Conservation (phyloP, 1,140 invertebrate species). For the Dendrolimus kikuchii region DNA sequence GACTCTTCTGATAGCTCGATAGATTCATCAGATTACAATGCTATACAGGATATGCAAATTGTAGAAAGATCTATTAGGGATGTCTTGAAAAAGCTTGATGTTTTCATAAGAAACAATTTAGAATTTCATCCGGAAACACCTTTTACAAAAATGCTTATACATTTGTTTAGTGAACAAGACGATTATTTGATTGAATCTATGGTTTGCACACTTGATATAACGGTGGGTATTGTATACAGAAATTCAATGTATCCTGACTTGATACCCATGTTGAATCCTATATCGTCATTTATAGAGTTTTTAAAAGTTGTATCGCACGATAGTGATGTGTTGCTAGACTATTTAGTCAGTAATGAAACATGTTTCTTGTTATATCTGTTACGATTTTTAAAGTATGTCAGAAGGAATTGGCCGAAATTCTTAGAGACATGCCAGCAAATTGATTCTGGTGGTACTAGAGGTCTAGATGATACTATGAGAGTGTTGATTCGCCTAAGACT, state of each 20-base stretch:
- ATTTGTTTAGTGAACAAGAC: constrained; percentile 91
- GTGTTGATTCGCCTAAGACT: constrained; percentile 85
- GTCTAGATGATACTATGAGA: constrained; percentile 87
- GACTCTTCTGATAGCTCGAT: constrained; percentile 88
- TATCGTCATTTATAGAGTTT: constrained; percentile 88
- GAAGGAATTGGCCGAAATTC: constrained; percentile 88
- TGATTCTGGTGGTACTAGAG: constrained; percentile 73
- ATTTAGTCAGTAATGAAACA: constrained; percentile 92
- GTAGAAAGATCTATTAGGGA: constrained; percentile 89
- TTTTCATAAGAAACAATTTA: constrained; percentile 84
- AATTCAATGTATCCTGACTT: constrained; percentile 84
- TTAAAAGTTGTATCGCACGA: constrained; percentile 87
- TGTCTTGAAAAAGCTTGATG: constrained; percentile 85
- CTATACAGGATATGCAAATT: constrained; percentile 91
- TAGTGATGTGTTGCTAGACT: constrained; percentile 86
- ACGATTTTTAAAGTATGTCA: constrained; percentile 88
- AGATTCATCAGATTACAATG: constrained; percentile 86
- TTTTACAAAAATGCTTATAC: constrained; percentile 89
- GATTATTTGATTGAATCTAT: constrained; percentile 93
- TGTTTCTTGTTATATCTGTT: constrained; percentile 91
- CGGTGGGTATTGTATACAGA: constrained; percentile 85
- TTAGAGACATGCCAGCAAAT: constrained; percentile 79
- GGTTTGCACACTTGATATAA: constrained; percentile 92
- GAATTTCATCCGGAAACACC: constrained; percentile 91
- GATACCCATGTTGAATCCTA: constrained; percentile 85